Percentiles rank a stretch among this genome's conserved stretches.
Evolutionary conservation across 1,140 invertebrate species (phyloP).

Genomic region (Hyles euphorbiae): DNA sequence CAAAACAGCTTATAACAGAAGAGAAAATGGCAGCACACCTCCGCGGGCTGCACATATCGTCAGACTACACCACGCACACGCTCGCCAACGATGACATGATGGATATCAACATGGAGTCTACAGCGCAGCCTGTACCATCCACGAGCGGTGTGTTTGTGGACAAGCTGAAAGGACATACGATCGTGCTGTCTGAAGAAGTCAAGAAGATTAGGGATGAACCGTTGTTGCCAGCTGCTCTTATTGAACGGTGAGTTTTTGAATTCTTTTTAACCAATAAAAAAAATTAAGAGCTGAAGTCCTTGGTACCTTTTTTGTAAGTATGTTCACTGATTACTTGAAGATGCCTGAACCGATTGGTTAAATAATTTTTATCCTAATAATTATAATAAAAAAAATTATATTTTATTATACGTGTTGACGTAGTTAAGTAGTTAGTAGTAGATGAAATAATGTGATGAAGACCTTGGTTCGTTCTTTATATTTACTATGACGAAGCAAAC

Average conservation of each 20-base stretch:
- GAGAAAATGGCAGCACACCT: constrained; percentile 88
- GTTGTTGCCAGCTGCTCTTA: constrained; percentile 76
- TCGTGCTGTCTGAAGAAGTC: constrained; percentile 83
- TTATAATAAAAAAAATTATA: too few relatives aligned
- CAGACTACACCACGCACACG: constrained; percentile 60
- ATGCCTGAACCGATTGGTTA: too few relatives aligned
- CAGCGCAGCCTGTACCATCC: neutral
- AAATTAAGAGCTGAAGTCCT: too few relatives aligned
- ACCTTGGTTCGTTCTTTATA: too few relatives aligned
- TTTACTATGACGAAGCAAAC: too few relatives aligned
- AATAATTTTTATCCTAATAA: too few relatives aligned
- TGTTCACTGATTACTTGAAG: too few relatives aligned
- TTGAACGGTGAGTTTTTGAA: constrained; percentile 73
- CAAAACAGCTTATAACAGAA: constrained; percentile 88
- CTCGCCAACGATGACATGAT: constrained; percentile 47
- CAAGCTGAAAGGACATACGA: constrained; percentile 75
- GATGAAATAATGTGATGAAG: too few relatives aligned
- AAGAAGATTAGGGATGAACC: constrained; percentile 79
- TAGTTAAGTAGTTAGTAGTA: too few relatives aligned
- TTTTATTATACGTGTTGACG: too few relatives aligned
- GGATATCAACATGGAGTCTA: constrained; percentile 43
- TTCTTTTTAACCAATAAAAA: neutral
- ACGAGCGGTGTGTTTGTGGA: constrained; percentile 39
- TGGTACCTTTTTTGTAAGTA: too few relatives aligned
- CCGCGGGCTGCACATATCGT: constrained; percentile 81